Percentiles rank a stretch among this genome's conserved stretches.
Conservation (phyloP, 2,888 invertebrate genomes). For the Rhamphomyia laevipes region DNA sequence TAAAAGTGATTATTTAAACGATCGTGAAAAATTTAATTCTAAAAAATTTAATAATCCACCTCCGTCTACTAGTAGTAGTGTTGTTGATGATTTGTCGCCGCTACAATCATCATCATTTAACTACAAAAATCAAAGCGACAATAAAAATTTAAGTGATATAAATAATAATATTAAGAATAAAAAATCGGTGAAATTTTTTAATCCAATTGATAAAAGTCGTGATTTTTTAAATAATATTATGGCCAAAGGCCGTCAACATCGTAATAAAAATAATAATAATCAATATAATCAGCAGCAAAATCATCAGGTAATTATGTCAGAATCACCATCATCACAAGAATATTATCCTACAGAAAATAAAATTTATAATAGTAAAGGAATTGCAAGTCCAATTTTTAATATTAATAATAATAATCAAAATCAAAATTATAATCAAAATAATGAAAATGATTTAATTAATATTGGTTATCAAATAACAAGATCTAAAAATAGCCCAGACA, state of each 20-base stretch:
- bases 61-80: too few relatives aligned
- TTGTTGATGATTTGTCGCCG: too few relatives aligned
- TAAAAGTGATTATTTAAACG: too few relatives aligned
- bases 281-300: constrained; percentile 7
- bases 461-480: constrained; percentile 34
- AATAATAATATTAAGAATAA: background rate
- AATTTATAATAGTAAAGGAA: too few relatives aligned
- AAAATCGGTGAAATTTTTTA: constrained; percentile 17
- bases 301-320: background rate
- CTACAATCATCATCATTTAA: too few relatives aligned
- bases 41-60: too few relatives aligned
- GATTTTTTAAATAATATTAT: constrained; percentile 32
- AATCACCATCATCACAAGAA: background rate
- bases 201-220: constrained; percentile 28
- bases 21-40: too few relatives aligned
- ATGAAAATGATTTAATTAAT: constrained; percentile 26
- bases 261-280: constrained; percentile 17
- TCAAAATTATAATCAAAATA: constrained; percentile 6
- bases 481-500: constrained; percentile 31
- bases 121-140: too few relatives aligned
- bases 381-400: background rate
- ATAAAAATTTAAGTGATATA: too few relatives aligned
- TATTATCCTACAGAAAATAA: too few relatives aligned
- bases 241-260: constrained; percentile 37
- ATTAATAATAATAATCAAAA: background rate